Evolutionary conservation across 2,113 vertebrate genomes (phyloP), one percentile per base, ranked within the genome.

Genomic region (Okapia johnstoni): DNA sequence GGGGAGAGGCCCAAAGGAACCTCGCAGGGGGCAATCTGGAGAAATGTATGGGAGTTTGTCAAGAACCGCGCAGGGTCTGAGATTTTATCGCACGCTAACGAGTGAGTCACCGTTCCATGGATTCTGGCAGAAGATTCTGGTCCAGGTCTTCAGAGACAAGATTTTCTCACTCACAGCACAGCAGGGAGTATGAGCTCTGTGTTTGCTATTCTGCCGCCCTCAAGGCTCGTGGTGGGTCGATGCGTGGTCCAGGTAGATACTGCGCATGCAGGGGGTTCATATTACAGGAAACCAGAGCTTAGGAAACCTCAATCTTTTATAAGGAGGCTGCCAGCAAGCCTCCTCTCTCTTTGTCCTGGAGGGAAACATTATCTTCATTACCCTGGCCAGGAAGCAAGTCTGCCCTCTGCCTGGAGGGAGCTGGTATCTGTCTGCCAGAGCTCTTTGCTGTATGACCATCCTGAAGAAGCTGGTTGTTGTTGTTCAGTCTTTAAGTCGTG

Each of bases 201-300:
- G 50, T 52, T 25, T 1, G 30, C 46, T 4, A 2, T 46, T 16
- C 10, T 3, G 10, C 76, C 48, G 58, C 30, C 30, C 33, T 25
- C 10, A 10, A 28, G 43, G 19, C 28, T 17, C 8, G 0, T 1
- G 8, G 43, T 0, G 28, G 33, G 2, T 6, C 6, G 30, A 17
- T 2, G 5, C 1, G 26, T 7, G 89, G 40, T 23, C 25, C 5
- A 43, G 33, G 19, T 21, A 16, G 17, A 25, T n/a, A 26, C 33
- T 33, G 7, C 3, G 8, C 16, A 12, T 4, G 3, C 14, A 0
- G 15, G 11, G 36, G 17, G 19, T 21, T 60, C 40, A 16, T 63
- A 6, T 46, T 12, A 50, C 26, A 11, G 76, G 87, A 88, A 40
- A 19, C 36, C 1, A 1, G 21, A 66, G 76, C 16, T 43, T 19